Evolutionary conservation across 2,888 invertebrate genomes (phyloP).

Genomic region (Stomorhina lunata): DNA sequence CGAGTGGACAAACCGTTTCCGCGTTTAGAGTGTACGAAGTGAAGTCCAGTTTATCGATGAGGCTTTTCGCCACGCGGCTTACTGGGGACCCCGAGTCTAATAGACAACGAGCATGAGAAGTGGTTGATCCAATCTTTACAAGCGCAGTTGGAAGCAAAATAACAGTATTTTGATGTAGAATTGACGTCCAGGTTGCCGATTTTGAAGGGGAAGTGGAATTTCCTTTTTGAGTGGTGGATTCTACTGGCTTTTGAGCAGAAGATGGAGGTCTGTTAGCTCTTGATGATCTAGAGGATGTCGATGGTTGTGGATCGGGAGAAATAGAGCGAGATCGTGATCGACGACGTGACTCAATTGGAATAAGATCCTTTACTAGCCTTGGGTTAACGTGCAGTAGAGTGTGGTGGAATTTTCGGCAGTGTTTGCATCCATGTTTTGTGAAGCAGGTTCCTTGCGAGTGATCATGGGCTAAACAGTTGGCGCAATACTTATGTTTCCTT

Average conservation of each 20-base stretch:
- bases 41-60: background rate
- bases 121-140: background rate
- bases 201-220: background rate
- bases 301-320: background rate
- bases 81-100: conserved; percentile 1
- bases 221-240: no score
- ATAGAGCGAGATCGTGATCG: background rate
- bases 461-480: conserved; percentile 9
- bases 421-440: conserved; percentile 16
- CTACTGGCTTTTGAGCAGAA: no score
- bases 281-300: no score
- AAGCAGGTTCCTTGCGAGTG: conserved; percentile 17
- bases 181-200: background rate
- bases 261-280: no score
- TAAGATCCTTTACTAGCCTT: background rate
- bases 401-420: conserved; percentile 16
- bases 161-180: background rate
- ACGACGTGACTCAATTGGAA: no score
- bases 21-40: background rate
- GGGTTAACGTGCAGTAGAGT: background rate
- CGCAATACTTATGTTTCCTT: conserved; percentile 1
- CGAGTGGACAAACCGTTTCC: conserved; percentile 1
- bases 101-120: background rate
- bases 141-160: background rate
- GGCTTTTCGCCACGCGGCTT: background rate